These are phyloP conservation scores for Drosophila ananassae DNA, from an alignment of 1,140 invertebrate genomes.

Conservation along the genomic window DNA sequence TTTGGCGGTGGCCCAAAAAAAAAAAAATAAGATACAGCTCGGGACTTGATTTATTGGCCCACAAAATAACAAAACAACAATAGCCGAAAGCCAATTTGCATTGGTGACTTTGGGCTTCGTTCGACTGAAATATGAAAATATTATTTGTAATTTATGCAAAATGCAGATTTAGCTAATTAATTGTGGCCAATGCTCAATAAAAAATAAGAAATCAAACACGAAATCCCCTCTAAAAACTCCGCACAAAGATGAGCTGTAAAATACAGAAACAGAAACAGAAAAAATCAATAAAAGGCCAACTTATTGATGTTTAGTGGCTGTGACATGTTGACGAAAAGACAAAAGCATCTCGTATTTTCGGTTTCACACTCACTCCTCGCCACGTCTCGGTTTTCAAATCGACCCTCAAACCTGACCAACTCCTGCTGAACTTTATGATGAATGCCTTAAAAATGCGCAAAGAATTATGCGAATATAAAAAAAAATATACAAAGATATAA, in stretches of 20 bases:
- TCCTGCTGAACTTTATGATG: conserved; percentile 53
- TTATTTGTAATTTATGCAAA: conserved; percentile 81
- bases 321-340: conserved; percentile 78
- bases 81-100: conserved; percentile 38
- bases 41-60: conserved; percentile 67
- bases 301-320: conserved; percentile 76
- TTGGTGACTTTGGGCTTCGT: conserved; percentile 13
- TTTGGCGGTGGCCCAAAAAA: conserved; percentile 45
- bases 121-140: conserved; percentile 57
- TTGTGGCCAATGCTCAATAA: conserved; percentile 78
- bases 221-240: conserved; percentile 60
- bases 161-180: conserved; percentile 80
- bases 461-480: conserved; percentile 24
- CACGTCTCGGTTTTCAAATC: background rate
- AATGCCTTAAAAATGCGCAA: conserved; percentile 71
- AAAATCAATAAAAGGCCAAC: conserved; percentile 43
- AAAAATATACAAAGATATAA: conserved; percentile 13
- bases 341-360: conserved; percentile 53
- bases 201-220: conserved; percentile 50
- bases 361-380: conserved; percentile 24
- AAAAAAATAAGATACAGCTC: conserved; percentile 15
- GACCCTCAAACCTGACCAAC: conserved; percentile 14
- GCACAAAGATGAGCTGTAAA: conserved; percentile 72
- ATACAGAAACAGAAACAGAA: conserved; percentile 34
- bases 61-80: conserved; percentile 58